These are phyloP conservation scores for Drosophila cardini DNA, from an alignment of 1,140 invertebrate species.

Conservation along the genomic window DNA sequence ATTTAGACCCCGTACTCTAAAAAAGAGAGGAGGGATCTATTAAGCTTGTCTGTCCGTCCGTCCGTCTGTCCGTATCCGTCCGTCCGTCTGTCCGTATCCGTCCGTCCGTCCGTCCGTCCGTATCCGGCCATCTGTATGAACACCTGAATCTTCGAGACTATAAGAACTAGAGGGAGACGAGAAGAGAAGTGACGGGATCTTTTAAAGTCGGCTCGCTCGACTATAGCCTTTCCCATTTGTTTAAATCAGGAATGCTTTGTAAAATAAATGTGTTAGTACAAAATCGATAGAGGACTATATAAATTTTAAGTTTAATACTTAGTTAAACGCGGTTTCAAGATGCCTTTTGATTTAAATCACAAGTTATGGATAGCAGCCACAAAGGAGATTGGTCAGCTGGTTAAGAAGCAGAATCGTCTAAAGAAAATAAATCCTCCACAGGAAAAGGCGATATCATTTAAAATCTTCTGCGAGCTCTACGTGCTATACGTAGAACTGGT, in stretches of 20 bases:
- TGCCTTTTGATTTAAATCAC: conserved; percentile 74
- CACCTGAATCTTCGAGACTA: too few relatives aligned
- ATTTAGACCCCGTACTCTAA: too few relatives aligned
- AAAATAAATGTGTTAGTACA: not conserved
- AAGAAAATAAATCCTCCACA: conserved; percentile 59
- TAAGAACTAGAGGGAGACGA: too few relatives aligned
- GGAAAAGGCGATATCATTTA: conserved; percentile 64
- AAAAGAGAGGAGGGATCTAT: too few relatives aligned
- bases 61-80: too few relatives aligned
- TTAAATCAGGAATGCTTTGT: conserved; percentile 1
- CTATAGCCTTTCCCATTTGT: too few relatives aligned
- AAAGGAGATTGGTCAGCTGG: conserved; percentile 64
- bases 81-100: too few relatives aligned
- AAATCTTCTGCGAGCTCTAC: conserved; percentile 76
- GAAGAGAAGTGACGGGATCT: too few relatives aligned
- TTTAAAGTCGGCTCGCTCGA: too few relatives aligned
- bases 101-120: too few relatives aligned
- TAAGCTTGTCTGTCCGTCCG: too few relatives aligned
- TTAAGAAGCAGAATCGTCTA: conserved; percentile 65
- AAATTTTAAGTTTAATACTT: not conserved
- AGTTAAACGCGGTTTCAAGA: conserved; percentile 25
- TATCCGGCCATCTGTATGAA: too few relatives aligned
- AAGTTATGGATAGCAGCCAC: conserved; percentile 64
- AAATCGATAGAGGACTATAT: not conserved
- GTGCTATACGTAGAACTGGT: conserved; percentile 73